These are phyloP conservation scores for Conus canariensis DNA, from an alignment of 2,888 invertebrate species.

Conservation along the genomic window DNA sequence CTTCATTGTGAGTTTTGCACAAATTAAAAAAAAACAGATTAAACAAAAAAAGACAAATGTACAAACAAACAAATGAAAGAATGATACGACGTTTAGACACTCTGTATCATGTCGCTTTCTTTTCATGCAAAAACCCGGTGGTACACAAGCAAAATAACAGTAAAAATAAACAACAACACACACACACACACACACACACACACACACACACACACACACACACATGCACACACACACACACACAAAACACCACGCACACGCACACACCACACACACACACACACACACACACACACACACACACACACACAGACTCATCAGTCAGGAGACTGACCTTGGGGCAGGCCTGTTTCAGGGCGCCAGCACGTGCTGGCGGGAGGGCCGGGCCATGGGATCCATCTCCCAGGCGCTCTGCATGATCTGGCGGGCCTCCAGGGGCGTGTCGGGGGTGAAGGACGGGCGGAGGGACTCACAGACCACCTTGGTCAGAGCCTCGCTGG, in stretches of 20 bases:
- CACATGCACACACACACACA: too few relatives aligned
- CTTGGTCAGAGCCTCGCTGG: constrained; percentile 45
- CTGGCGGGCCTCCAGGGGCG: constrained; percentile 42
- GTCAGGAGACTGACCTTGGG: constrained; percentile 29
- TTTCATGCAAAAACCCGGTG: too few relatives aligned
- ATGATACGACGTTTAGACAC: too few relatives aligned
- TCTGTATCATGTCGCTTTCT: too few relatives aligned
- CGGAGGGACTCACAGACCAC: constrained; percentile 41
- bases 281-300: background rate
- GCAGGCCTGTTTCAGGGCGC: constrained; percentile 33
- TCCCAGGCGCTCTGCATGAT: constrained; percentile 50
- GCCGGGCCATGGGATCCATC: constrained; percentile 46
- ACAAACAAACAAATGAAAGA: too few relatives aligned
- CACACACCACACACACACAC: background rate
- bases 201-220: too few relatives aligned
- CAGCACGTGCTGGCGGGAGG: constrained; percentile 22
- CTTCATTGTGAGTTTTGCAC: too few relatives aligned
- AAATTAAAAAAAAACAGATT: too few relatives aligned
- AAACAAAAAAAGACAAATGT: too few relatives aligned
- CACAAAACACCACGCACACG: background rate
- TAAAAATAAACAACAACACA: too few relatives aligned
- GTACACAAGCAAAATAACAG: too few relatives aligned
- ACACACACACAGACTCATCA: background rate
- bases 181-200: too few relatives aligned
- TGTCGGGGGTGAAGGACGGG: constrained; percentile 45